phyloP scores from a whole-genome alignment of 2,888 invertebrate genomes.

The Galerucella calmariensis region DNA sequence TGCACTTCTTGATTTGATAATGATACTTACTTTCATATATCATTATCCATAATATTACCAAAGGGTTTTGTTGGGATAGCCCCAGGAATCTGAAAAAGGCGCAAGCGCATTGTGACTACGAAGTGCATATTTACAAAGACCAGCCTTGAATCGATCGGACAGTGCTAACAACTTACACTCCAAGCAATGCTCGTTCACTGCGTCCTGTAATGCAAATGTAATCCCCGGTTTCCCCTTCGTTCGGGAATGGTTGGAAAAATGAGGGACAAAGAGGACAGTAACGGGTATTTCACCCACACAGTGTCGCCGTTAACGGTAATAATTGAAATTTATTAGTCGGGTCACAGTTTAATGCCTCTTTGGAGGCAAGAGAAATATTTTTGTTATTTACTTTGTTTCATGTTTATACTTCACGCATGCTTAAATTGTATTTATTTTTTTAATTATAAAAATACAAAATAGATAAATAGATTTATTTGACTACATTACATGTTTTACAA shows the following conservation, averaged over 20 bases:
- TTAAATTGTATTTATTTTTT: no score
- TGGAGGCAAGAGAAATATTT: background rate
- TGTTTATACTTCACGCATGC: no score
- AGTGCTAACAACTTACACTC: constrained; percentile 5
- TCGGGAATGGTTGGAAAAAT: background rate
- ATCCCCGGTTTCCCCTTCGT: constrained; percentile 28
- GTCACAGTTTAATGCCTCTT: background rate
- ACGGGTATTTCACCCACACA: constrained; percentile 18
- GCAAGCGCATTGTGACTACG: background rate
- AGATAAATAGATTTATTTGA: no score
- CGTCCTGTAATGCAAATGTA: constrained; percentile 31
- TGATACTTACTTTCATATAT: no score
- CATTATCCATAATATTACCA: background rate
- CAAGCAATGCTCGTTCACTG: constrained; percentile 23
- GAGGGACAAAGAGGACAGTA: background rate
- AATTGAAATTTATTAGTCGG: constrained; percentile 12
- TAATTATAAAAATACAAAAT: no score
- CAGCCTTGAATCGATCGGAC: constrained; percentile 25
- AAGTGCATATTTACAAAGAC: constrained; percentile 13
- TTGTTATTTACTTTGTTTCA: no score
- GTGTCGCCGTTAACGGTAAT: background rate
- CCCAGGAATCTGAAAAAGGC: background rate
- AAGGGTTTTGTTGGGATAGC: background rate
- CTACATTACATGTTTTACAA: no score
- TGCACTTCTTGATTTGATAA: no score